phyloP scores from a whole-genome alignment of 2,888 invertebrate genomes.

The Gandaritis pyraliata region DNA sequence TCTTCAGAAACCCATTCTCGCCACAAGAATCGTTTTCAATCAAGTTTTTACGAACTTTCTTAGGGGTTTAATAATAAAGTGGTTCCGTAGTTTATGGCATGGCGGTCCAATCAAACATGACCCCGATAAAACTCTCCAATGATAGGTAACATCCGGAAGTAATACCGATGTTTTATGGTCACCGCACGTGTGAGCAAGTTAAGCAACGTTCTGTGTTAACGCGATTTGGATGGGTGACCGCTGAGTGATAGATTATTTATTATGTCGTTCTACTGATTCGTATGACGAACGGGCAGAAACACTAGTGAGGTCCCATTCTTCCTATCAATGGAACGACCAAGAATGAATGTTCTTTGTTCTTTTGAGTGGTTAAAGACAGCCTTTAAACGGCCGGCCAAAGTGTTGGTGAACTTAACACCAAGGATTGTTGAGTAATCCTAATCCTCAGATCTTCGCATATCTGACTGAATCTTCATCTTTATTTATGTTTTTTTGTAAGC shows the following conservation, averaged over 20 bases:
- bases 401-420: not conserved
- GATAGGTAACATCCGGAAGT: slow-evolving; percentile 19
- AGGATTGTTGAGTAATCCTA: slow-evolving; percentile 19
- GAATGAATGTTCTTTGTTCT: no score
- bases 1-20: not conserved
- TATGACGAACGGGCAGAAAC: no score
- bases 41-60: not conserved
- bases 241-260: no score
- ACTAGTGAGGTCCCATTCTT: no score
- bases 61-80: slow-evolving; percentile 7
- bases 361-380: no score
- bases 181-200: not conserved
- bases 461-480: slow-evolving; percentile 10
- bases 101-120: slow-evolving; percentile 17
- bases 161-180: slow-evolving; percentile 17
- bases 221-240: no score
- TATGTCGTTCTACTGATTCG: no score
- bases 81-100: slow-evolving; percentile 5
- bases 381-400: not conserved
- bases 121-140: slow-evolving; percentile 16
- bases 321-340: no score
- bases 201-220: no score
- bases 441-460: slow-evolving; percentile 11
- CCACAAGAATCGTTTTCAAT: not conserved
- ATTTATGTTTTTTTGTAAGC: slow-evolving; percentile 13